Evolutionary conservation across 2,888 invertebrate genomes (phyloP), one percentile per base, ranked within the genome.

Genomic region (Cerceris ruficornis): DNA sequence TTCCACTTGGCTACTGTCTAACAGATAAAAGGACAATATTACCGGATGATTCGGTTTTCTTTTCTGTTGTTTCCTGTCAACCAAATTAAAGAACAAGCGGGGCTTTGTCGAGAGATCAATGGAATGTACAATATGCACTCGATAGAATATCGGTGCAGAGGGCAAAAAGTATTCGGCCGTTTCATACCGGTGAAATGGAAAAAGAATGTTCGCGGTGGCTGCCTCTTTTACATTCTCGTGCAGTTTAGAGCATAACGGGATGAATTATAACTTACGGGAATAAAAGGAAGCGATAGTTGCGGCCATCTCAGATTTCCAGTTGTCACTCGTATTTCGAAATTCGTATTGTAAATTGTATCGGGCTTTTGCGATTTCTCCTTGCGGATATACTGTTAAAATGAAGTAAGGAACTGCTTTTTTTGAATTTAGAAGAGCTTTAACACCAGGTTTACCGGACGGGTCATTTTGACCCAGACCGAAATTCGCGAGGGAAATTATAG

Each of bases 21-120:
- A 28, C 66, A 55, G 39, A 85, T 75, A 85, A 82, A 85, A 66
- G 80, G 67, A 71, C 81, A 78, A 85, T 81, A 81, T 78, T 83
- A 78, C 77, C 72, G 81, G 75, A 76, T 84, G 81, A 86, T 79
- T 83, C 83, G 81, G 83, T 84, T 84, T 83, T 75, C 85, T 85
- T 80, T 77, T 57, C 80, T 62, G 83, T 84, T 84, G 81, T 85
- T 80, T 77, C 77, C 76, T 75, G 76, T 81, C 76, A 83, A 84
- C 60, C 76, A 74, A 84, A 84, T 84, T 85, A 84, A 84, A 83
- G 84, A 76, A 84, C 86, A 83, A 85, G 83, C 69, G 83, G 73
- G 13, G 78, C 85, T 81, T 76, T 85, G 84, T 85, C 76, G 78
- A 58, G 49, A 66, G 77, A 85, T 83, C 86, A 85, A 85, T 84